phyloP scores from a whole-genome alignment of 2,113 vertebrate genomes.

The Oceanodroma tethys region DNA sequence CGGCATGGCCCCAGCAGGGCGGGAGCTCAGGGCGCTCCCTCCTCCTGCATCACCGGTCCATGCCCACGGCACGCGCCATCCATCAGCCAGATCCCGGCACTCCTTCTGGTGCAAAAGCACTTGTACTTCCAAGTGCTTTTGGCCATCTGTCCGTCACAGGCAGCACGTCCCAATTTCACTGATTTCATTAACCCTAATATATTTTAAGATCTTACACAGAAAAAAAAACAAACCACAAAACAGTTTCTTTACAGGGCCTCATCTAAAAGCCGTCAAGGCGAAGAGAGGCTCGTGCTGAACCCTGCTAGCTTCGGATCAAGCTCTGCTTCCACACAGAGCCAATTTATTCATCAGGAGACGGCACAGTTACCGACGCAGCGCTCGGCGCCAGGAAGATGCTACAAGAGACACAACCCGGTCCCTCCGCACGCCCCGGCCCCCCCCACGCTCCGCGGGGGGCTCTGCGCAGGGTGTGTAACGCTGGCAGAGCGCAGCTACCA shows the following conservation, averaged over 20 bases:
- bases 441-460: not conserved
- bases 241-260: not conserved
- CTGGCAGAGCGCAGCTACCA: not conserved
- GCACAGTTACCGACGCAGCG: fast-evolving
- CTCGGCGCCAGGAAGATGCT: fast-evolving
- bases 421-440: not conserved
- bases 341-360: not conserved
- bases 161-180: not conserved
- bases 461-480: not conserved
- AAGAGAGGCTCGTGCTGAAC: not conserved
- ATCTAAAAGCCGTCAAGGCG: not conserved
- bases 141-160: conserved; percentile 17
- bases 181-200: not conserved
- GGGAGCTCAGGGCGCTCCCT: not conserved
- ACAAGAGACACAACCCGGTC: not conserved
- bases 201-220: not conserved
- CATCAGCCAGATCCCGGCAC: not conserved
- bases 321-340: not conserved
- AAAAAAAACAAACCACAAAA: not conserved
- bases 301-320: not conserved
- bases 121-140: conserved; percentile 25
- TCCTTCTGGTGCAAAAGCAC: not conserved
- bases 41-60: not conserved
- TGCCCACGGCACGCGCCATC: not conserved
- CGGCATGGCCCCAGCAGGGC: not conserved